A percentile compares a stretch with the other conserved stretches of the same genome.
Conservation (phyloP, 1,140 invertebrate species). For the Ganaspis sp. region DNA sequence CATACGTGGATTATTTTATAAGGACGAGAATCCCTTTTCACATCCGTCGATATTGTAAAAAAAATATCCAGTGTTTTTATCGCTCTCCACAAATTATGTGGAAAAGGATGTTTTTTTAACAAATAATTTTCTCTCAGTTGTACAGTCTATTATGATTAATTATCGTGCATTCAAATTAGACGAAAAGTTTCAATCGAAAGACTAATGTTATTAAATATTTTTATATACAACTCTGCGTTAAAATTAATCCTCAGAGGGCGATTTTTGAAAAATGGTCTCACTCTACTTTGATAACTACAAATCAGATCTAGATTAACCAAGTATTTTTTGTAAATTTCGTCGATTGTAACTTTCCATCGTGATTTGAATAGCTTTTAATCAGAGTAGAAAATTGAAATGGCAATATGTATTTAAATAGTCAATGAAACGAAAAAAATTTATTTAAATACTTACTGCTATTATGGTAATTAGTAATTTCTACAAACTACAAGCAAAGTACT, state of each 20-base stretch:
- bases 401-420: constrained; percentile 35
- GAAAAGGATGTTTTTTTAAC: not conserved
- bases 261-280: constrained; percentile 4
- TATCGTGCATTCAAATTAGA: not conserved
- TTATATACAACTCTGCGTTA: constrained; percentile 13
- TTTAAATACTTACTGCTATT: constrained; percentile 16
- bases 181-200: constrained; percentile 24
- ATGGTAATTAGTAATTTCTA: not conserved
- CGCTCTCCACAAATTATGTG: not conserved
- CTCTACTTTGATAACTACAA: not conserved
- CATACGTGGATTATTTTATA: constrained; percentile 29
- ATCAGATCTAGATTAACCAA: not conserved
- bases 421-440: constrained; percentile 18
- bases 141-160: not conserved
- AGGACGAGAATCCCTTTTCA: constrained; percentile 8
- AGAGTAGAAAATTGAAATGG: constrained; percentile 5
- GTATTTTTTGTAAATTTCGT: constrained; percentile 16
- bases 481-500: constrained; percentile 51
- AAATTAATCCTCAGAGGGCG: constrained; percentile 7
- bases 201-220: constrained; percentile 20
- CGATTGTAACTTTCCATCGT: constrained; percentile 19
- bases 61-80: constrained; percentile 20
- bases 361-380: not conserved
- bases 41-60: constrained; percentile 13
- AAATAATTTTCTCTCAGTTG: not conserved